Conservation (phyloP, 2,888 invertebrate species). For the Gisinianus flammeolus region DNA sequence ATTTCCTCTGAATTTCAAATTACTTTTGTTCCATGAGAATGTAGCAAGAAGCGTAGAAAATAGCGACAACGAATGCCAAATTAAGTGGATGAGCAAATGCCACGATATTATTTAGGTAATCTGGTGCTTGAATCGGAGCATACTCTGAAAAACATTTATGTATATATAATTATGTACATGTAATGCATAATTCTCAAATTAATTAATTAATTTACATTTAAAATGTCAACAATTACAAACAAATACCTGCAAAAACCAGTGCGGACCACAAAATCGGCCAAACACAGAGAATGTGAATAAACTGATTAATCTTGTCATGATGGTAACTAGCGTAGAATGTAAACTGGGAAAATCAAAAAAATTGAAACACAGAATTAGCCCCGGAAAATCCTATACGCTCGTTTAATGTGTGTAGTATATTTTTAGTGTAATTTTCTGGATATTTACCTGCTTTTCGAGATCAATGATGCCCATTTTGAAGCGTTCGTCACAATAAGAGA, state of each 20-base stretch:
- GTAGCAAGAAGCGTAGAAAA: constrained; percentile 53
- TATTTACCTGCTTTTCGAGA: constrained; percentile 53
- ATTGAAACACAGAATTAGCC: not conserved
- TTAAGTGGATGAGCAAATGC: constrained; percentile 53
- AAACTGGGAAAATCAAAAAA: constrained; percentile 44
- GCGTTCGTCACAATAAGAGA: too few relatives aligned
- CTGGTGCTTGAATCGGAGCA: constrained; percentile 46
- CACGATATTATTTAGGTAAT: constrained; percentile 35
- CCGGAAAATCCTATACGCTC: too few relatives aligned
- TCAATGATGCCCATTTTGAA: constrained; percentile 53
- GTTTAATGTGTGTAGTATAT: not conserved
- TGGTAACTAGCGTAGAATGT: constrained; percentile 59
- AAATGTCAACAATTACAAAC: not conserved
- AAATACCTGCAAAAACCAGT: constrained; percentile 42
- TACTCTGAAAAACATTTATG: not conserved
- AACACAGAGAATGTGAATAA: constrained; percentile 58
- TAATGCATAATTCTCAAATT: too few relatives aligned
- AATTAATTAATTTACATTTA: not conserved
- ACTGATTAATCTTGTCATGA: constrained; percentile 54
- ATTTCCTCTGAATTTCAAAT: too few relatives aligned
- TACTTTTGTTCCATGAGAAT: constrained; percentile 56
- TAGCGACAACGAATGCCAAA: constrained; percentile 46
- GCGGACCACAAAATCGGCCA: constrained; percentile 59
- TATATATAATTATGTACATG: not conserved
- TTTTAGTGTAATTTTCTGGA: not conserved